These are phyloP conservation scores for Ptychodera flava DNA, from an alignment of 35 echinoderm and acorn worm genomes.

Conservation along the genomic window DNA sequence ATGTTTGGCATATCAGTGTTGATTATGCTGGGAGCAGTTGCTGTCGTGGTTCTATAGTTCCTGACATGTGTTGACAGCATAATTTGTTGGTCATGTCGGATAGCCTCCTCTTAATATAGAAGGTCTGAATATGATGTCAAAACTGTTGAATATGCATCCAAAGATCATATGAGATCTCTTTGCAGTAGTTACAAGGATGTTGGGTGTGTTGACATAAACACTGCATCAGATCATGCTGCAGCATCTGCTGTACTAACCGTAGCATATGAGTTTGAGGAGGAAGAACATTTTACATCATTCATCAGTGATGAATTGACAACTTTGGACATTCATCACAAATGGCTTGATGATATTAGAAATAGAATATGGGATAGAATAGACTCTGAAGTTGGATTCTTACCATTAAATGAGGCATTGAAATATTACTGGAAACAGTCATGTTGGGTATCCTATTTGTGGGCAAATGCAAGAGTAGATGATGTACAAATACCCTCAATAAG, in stretches of 20 bases:
- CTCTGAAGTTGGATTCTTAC: slow-evolving; percentile 20
- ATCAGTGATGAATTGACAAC: not conserved
- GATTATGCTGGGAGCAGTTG: no score
- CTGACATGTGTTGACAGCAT: slow-evolving; percentile 17
- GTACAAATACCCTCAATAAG: not conserved
- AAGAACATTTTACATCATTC: slow-evolving; percentile 14
- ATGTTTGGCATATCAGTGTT: not conserved
- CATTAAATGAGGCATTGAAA: slow-evolving; percentile 25
- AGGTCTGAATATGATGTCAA: no score
- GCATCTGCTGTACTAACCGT: no score
- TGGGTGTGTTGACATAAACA: no score
- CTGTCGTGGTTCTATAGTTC: not conserved
- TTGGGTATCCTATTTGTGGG: slow-evolving; percentile 22
- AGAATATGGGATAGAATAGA: slow-evolving; percentile 9
- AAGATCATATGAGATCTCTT: no score
- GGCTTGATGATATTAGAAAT: slow-evolving; percentile 5
- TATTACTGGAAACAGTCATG: slow-evolving; percentile 29
- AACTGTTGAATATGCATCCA: no score
- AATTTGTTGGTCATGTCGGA: slow-evolving; percentile 8
- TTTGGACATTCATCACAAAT: not conserved
- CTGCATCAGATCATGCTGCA: no score
- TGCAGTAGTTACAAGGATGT: no score
- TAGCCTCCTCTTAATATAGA: not conserved
- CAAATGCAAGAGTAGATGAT: not conserved
- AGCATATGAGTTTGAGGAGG: no score